These are phyloP conservation scores for Metacarcinus magister DNA, from an alignment of 2,888 invertebrate species.

Conservation along the genomic window DNA sequence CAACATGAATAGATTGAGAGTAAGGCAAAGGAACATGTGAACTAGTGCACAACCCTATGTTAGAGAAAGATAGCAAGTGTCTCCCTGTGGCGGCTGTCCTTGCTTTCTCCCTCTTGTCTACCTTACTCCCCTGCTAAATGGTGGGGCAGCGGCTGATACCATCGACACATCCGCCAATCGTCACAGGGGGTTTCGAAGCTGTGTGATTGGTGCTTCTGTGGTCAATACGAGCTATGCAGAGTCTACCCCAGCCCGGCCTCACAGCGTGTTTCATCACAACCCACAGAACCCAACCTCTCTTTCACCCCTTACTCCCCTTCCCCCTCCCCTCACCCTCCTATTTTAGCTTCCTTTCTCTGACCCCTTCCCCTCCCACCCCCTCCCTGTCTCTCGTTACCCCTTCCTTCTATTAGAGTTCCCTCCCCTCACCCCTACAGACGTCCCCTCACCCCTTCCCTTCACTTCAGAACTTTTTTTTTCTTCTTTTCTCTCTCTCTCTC, in stretches of 20 bases:
- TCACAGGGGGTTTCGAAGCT: constrained; percentile 37
- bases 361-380: background rate
- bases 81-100: background rate
- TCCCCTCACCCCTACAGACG: background rate
- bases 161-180: constrained; percentile 58
- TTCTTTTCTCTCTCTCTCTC: constrained; percentile 51
- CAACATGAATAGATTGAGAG: no score
- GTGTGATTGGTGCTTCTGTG: constrained; percentile 6
- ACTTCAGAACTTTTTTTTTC: background rate
- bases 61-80: constrained; percentile 20
- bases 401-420: background rate
- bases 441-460: background rate
- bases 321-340: background rate
- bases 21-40: no score
- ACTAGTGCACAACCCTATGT: no score
- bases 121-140: background rate
- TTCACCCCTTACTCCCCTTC: background rate
- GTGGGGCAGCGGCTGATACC: background rate
- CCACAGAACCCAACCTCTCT: background rate
- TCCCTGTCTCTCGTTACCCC: background rate
- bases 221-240: constrained; percentile 41
- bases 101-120: background rate
- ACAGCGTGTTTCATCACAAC: background rate
- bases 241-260: background rate
- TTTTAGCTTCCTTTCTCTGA: background rate